Evolutionary conservation across 2,113 vertebrate genomes (phyloP), one percentile per base, ranked within the genome.

Genomic region (Ovis canadensis): DNA sequence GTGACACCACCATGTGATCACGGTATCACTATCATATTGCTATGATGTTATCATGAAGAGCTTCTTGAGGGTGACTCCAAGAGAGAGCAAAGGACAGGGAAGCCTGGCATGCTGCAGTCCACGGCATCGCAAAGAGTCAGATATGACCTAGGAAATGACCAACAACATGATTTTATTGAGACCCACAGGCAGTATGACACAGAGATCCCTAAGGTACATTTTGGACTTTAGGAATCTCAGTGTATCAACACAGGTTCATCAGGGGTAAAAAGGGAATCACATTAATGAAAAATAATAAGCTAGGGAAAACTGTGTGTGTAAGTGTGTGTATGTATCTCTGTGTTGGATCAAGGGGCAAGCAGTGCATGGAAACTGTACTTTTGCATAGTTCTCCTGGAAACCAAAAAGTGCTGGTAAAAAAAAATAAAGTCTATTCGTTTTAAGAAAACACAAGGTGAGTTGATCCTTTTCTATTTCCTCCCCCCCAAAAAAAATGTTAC

Each of bases 1-100:
- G 0, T 33, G 62, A 59, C 29, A 17, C 3, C 0, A 16, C 0
- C 45, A 62, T 3, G 67, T 0, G 1, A 23, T 3, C n/a, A 13
- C 3, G 10, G 67, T 40, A 12, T 3, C 21, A 40, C 67, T 40
- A 13, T 40, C n/a, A 13, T 40, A 40, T 40, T 23, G 36, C 67
- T 71, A 6, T 36, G n/a, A 71, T 40, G 19, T 12, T 40, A 40
- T 6, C 19, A 40, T 23, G 10, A 71, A 23, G 19, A 23, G 19
- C 19, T 36, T 36, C n/a, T 40, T 0, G 10, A 71, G 19, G 10
- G n/a, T 71, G 67, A 23, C n/a, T 23, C 67, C 5, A 0, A 10
- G 67, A 71, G 10, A 23, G 3, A 40, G 67, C 40, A 40, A 40
- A 23, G 67, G 19, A 23, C 19, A 71, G 19, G 19, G 67, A 12